A percentile compares a stretch with the other conserved stretches of the same genome.
Evolutionary conservation across 1,140 invertebrate genomes (phyloP).

Genomic region (Panulirus ornatus): DNA sequence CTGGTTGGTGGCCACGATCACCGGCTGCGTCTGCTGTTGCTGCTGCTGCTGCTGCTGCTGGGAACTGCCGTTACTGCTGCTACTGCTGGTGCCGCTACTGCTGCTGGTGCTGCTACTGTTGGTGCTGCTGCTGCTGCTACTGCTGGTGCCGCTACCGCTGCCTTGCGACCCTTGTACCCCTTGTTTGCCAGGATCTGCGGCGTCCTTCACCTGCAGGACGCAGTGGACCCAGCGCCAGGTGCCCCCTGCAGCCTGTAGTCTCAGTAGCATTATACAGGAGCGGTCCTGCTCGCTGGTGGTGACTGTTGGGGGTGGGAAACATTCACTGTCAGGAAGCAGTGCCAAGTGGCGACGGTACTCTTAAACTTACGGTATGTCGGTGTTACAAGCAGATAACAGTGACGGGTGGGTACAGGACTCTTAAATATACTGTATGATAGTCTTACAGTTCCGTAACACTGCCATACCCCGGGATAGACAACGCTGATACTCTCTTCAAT

Average conservation of each 20-base stretch:
- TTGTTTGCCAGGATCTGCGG: conserved; percentile 80
- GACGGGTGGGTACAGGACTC: too few species aligned
- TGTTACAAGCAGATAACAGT: too few species aligned
- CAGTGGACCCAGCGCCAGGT: conserved; percentile 96
- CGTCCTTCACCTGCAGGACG: conserved; percentile 95
- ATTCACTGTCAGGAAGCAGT: too few species aligned
- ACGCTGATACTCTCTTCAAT: too few species aligned
- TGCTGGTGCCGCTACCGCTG: background rate
- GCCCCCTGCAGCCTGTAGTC: conserved; percentile 90
- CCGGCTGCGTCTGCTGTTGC: conserved; percentile 87
- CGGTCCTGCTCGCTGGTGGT: conserved; percentile 97
- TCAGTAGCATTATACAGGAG: conserved; percentile 94
- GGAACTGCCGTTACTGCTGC: too few species aligned
- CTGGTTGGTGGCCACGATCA: conserved; percentile 99
- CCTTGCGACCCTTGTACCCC: background rate
- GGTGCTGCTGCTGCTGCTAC: conserved; percentile 26
- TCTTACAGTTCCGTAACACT: too few species aligned
- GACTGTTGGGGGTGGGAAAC: conserved; percentile 82
- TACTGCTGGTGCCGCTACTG: conserved; percentile 32
- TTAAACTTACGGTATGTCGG: too few species aligned
- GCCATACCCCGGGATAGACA: too few species aligned
- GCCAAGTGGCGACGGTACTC: background rate
- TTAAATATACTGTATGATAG: too few species aligned
- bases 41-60: conserved; percentile 20
- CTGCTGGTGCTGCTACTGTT: conserved; percentile 19